Base-by-base conservation (phyloP, 2,113 vertebrate species). In the Salvator merianae region DNA sequence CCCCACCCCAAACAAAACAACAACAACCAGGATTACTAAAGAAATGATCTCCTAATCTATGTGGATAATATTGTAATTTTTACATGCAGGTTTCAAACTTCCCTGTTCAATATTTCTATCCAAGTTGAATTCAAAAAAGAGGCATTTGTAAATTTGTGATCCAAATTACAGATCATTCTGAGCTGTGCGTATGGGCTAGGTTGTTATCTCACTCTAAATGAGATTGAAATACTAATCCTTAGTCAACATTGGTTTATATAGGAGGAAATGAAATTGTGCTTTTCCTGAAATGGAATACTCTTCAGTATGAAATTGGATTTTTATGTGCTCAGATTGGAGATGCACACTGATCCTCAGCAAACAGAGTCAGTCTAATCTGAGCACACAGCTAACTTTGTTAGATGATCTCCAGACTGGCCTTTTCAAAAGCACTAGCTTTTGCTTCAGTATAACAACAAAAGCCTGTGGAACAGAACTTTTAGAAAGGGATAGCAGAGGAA, bases 61-160 rank as follows among this genome's bases (percentile, higher is more conserved):
- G 87, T 79, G 91, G 90, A 88, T 89, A 77, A 70, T 86, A 63
- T 82, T 89, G 43, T 82, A 82, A 87, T 81, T 88, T 90, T 90
- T 92, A 82, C 83, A 89, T 77, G 69, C 38, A 88, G 80, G 55
- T 82, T 84, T 78, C 89, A 84, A 91, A 92, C 0, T 14, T 63
- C 63, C 78, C 78, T 79, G 30, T 78, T 91, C 83, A 90, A 77
- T 68, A 88, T 91, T 82, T 92, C 36, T 40, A 85, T 94, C 92
- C 88, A 92, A 89, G 79, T 85, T 68, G 88, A 82, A 93, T 93
- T 87, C n/a, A 0, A 1, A 34, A 73, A 91, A 40, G 55, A 88
- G 86, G 85, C 83, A 88, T 83, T 93, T 94, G 81, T 84, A 91
- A 88, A 92, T 92, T 86, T 91, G 84, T 36, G 75, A 78, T 69